These are phyloP conservation scores for Tribolium freemani DNA, from an alignment of 2,888 invertebrate genomes.

Conservation along the genomic window DNA sequence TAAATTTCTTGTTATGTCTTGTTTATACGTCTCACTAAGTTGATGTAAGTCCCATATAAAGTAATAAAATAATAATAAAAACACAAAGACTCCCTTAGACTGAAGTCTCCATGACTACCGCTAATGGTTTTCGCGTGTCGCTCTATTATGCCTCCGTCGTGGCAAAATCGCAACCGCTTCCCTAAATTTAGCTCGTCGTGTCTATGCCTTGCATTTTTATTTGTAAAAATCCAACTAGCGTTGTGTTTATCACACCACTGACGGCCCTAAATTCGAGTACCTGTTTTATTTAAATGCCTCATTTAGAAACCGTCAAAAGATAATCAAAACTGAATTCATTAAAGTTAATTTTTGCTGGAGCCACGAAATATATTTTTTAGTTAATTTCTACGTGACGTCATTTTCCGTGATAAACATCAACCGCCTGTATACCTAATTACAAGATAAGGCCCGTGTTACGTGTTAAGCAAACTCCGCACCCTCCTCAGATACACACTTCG, in stretches of 20 bases:
- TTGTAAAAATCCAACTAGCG: constrained; percentile 13
- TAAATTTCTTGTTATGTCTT: constrained; percentile 3
- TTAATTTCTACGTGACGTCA: constrained; percentile 19
- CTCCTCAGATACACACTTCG: not conserved
- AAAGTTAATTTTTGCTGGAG: not conserved
- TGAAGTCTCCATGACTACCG: constrained; percentile 38
- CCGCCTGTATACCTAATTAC: constrained; percentile 13
- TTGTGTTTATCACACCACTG: not conserved
- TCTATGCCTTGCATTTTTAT: constrained; percentile 5
- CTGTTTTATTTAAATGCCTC: not conserved
- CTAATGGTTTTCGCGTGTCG: constrained; percentile 44
- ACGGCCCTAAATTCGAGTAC: not conserved
- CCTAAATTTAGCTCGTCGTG: constrained; percentile 5
- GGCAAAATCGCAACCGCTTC: constrained; percentile 19
- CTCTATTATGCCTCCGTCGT: constrained; percentile 13
- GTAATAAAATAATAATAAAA: constrained; percentile 40
- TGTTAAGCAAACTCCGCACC: constrained; percentile 9
- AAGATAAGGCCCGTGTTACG: constrained; percentile 9
- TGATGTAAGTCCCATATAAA: constrained; percentile 20
- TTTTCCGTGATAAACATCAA: constrained; percentile 11
- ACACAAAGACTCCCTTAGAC: constrained; percentile 21
- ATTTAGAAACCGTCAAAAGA: not conserved
- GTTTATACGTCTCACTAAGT: constrained; percentile 6
- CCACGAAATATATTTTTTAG: not conserved
- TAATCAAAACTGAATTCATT: not conserved